These are phyloP conservation scores for Tiliacea aurago DNA, from an alignment of 2,888 invertebrate genomes.

Conservation along the genomic window DNA sequence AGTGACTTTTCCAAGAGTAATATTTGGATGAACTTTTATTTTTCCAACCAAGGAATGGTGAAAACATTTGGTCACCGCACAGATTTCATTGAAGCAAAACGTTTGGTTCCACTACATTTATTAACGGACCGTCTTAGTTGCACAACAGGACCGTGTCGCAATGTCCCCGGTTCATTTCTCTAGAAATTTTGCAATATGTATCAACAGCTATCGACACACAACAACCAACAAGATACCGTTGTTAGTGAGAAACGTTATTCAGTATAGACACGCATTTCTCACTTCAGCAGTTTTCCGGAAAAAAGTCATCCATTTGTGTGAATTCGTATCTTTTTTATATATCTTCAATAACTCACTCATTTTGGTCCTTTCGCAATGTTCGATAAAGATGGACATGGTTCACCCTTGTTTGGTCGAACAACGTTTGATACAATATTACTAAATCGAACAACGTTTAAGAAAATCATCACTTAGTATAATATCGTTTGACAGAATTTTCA, in stretches of 20 bases:
- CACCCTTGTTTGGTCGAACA: no score
- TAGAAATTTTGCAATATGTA: slow-evolving; percentile 65
- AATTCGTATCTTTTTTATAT: background rate
- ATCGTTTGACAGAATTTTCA: no score
- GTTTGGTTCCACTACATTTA: slow-evolving; percentile 76
- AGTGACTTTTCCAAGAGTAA: background rate
- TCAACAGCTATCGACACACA: slow-evolving; percentile 54
- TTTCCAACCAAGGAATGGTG: background rate
- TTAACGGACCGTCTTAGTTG: slow-evolving; percentile 76
- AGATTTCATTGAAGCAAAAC: slow-evolving; percentile 59
- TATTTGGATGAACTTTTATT: slow-evolving; percentile 10
- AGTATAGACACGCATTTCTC: slow-evolving; percentile 10
- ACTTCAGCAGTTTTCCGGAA: slow-evolving; percentile 31
- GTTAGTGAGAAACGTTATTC: slow-evolving; percentile 42
- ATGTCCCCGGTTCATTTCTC: slow-evolving; percentile 71
- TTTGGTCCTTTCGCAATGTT: slow-evolving; percentile 33
- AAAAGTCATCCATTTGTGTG: slow-evolving; percentile 1
- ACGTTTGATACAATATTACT: no score
- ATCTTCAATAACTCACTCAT: background rate
- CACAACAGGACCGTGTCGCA: slow-evolving; percentile 76
- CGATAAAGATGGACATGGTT: slow-evolving; percentile 26
- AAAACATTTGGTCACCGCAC: slow-evolving; percentile 46
- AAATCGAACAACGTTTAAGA: no score
- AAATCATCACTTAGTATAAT: no score
- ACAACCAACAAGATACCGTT: slow-evolving; percentile 49